Percentiles rank a stretch among this genome's conserved stretches.
Evolutionary conservation across 2,113 vertebrate genomes (phyloP).

Genomic region (Ammodytes marinus): DNA sequence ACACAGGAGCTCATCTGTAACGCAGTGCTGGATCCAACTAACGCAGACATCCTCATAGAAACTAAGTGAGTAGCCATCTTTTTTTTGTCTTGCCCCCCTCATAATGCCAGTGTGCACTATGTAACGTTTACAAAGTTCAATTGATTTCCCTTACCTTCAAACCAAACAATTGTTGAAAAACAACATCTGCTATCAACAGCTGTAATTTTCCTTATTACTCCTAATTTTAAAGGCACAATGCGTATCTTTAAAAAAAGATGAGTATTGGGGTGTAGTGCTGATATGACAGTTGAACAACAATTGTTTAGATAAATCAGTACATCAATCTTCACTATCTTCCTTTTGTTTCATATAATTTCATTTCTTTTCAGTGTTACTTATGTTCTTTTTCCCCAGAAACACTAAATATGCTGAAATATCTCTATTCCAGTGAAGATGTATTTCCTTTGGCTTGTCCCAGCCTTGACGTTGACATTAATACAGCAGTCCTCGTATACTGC

Average conservation of each 20-base stretch:
- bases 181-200: background rate
- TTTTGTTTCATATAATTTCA: background rate
- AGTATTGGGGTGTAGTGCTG: background rate
- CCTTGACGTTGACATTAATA: background rate
- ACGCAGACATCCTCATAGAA: slow-evolving; percentile 97
- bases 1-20: slow-evolving; percentile 99
- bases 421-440: background rate
- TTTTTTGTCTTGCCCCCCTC: background rate
- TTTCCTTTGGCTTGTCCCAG: background rate
- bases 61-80: slow-evolving; percentile 89
- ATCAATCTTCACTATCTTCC: background rate
- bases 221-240: background rate
- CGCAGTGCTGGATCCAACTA: slow-evolving; percentile 94
- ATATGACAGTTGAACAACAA: background rate
- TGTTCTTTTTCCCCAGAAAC: no score
- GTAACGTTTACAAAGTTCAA: background rate
- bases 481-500: background rate
- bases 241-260: background rate
- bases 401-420: background rate
- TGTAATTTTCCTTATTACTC: background rate
- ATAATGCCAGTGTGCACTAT: background rate
- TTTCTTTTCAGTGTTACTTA: background rate
- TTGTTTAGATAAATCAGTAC: background rate
- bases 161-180: background rate
- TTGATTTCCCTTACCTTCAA: background rate